Conservation (phyloP, 1,140 invertebrate genomes). For the Aphis gossypii region DNA sequence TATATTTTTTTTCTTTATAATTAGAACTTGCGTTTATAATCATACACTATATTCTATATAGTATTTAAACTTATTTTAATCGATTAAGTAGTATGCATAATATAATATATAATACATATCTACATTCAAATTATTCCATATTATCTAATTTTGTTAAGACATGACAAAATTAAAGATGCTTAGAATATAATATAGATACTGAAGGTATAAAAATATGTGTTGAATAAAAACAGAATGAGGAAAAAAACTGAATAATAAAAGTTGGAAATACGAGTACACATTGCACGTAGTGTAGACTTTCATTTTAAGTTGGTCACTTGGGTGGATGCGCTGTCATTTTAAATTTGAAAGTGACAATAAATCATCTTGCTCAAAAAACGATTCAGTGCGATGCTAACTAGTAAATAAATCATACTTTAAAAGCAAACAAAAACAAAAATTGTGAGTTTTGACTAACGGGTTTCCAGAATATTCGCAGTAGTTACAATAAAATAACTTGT, state of each 20-base stretch:
- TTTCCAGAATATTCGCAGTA: not conserved
- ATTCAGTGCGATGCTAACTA: not conserved
- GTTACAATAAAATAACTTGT: not conserved
- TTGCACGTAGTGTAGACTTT: not conserved
- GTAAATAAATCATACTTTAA: constrained; percentile 14
- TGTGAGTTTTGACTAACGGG: not conserved
- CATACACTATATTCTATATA: not conserved
- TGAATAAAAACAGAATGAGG: not conserved
- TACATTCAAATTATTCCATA: not conserved
- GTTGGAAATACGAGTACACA: not conserved
- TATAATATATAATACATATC: not conserved
- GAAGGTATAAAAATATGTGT: not conserved
- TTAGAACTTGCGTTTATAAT: not conserved
- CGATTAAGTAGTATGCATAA: too few relatives aligned
- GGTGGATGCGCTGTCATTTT: not conserved
- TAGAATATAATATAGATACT: not conserved
- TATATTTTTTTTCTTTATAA: too few relatives aligned
- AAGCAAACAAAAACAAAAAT: not conserved
- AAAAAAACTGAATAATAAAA: not conserved
- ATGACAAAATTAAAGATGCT: not conserved
- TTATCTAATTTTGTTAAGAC: not conserved
- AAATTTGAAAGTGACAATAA: constrained; percentile 3
- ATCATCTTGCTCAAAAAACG: not conserved
- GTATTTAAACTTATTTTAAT: not conserved
- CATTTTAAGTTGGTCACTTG: constrained; percentile 8